Evolutionary conservation across 35 echinoderm and acorn worm genomes (phyloP).

Genomic region (Nesometra sesokonis): DNA sequence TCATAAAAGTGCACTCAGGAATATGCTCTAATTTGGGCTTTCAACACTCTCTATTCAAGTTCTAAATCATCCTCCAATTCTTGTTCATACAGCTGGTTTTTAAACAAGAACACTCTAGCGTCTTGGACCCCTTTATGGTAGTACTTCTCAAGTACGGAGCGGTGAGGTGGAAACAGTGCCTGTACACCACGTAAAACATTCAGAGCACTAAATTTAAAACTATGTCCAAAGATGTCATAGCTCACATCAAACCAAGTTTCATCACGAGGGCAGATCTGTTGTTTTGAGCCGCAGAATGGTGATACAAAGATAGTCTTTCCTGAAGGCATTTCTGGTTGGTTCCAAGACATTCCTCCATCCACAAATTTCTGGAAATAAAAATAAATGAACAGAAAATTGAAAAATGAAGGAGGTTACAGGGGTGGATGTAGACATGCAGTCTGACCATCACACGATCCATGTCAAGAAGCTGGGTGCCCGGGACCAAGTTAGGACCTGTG

Average conservation of each 20-base stretch:
- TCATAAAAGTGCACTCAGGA: too few relatives aligned
- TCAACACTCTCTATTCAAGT: not conserved
- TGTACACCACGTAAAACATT: constrained; percentile 25
- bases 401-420: too few relatives aligned
- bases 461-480: too few relatives aligned
- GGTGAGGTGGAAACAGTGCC: constrained; percentile 32
- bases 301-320: constrained; percentile 29
- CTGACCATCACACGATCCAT: too few relatives aligned
- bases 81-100: constrained; percentile 5
- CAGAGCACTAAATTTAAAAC: constrained; percentile 23
- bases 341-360: constrained; percentile 30
- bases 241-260: constrained; percentile 4
- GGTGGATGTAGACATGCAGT: too few relatives aligned
- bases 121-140: constrained; percentile 14
- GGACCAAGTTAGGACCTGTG: too few relatives aligned
- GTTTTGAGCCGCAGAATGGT: constrained; percentile 30
- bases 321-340: constrained; percentile 20
- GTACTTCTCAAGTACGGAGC: constrained; percentile 13
- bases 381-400: constrained; percentile 4
- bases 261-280: constrained; percentile 42
- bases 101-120: constrained; percentile 13
- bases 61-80: not conserved
- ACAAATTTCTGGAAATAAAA: constrained; percentile 41
- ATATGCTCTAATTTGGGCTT: too few relatives aligned
- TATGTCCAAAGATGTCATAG: constrained; percentile 21